Base-by-base conservation (phyloP, 2,888 invertebrate genomes). In the Xanthia icteritia region DNA sequence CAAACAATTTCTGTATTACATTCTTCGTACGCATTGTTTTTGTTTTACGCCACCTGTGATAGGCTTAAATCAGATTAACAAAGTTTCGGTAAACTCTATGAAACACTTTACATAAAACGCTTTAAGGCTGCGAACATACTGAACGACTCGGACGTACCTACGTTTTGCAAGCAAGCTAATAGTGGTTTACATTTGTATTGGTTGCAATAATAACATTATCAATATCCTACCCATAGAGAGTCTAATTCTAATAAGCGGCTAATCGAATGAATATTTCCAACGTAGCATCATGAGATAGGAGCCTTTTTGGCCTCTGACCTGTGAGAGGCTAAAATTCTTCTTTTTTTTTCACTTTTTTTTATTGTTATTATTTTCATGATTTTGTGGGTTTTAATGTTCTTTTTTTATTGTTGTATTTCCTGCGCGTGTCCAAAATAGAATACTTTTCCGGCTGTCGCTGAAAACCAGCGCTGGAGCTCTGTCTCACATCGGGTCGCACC, bases 1-100 rank as follows among this genome's bases (percentile, higher is more conserved):
- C 20, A 84, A 84, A 82, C 81, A 85, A 80, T 79, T 64, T 76
- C 76, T 61, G 82, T 81, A 83, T 81, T 81, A 88, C 75, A 84
- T 85, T 84, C 79, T 84, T 82, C 70, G 66, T 56, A 54, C n/a
- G 63, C 69, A 15, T 65, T 73, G 80, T 89, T 88, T 83, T 89
- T 87, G 67, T 85, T 81, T 48, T 45, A 58, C 51, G n/a, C 9
- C 76, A 81, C 81, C 77, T 81, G 81, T 54, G 71, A 65, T 74
- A 51, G 72, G 65, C 27, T 77, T 73, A 63, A 76, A 75, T 42
- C 51, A 76, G 85, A 78, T 84, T 83, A 77, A 75, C 42, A 60
- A 76, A 51, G 56, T 74, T 71, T 48, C 3, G 2, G 45, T 60
- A 39, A 13, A 13, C 17, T 8, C 0, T 45, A 20, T 42, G n/a